These are phyloP conservation scores for Caiman crocodilus DNA, from an alignment of 2,797 vertebrate genomes.

Conservation along the genomic window DNA sequence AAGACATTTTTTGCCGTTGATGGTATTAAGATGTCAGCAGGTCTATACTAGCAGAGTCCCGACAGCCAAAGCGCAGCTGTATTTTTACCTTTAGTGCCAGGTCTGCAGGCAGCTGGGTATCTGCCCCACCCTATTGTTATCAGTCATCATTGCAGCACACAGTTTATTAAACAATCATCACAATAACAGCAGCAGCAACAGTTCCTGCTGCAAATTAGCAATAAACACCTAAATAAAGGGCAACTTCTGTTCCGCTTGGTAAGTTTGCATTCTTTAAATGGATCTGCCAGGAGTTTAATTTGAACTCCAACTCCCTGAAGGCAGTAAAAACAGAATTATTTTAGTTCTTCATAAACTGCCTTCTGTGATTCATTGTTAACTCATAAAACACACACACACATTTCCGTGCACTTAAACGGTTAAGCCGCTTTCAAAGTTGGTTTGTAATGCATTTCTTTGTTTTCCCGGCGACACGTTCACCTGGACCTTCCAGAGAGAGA, in stretches of 20 bases:
- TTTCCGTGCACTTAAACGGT: conserved; percentile 78
- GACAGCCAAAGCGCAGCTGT: conserved; percentile 85
- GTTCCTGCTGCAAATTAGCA: conserved; percentile 73
- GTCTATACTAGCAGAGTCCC: conserved; percentile 82
- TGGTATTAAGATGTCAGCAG: conserved; percentile 82
- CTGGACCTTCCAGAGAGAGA: conserved; percentile 72
- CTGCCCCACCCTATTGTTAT: conserved; percentile 86
- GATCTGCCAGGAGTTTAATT: conserved; percentile 82
- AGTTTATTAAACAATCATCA: conserved; percentile 69
- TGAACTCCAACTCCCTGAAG: conserved; percentile 82
- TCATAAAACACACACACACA: conserved; percentile 76
- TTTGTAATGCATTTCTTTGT: conserved; percentile 61
- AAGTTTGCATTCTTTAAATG: conserved; percentile 79
- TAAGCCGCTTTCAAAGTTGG: conserved; percentile 75
- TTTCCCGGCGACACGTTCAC: conserved; percentile 74
- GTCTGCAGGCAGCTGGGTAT: conserved; percentile 87
- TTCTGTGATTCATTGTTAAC: conserved; percentile 84
- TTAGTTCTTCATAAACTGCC: conserved; percentile 80
- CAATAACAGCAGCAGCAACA: conserved; percentile 60
- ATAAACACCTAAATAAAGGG: conserved; percentile 68
- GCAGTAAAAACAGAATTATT: conserved; percentile 80
- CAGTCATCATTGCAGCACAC: conserved; percentile 73
- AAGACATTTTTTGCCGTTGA: conserved; percentile 66
- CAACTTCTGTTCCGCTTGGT: conserved; percentile 70
- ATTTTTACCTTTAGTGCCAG: conserved; percentile 80